Evolutionary conservation across 1,140 invertebrate genomes (phyloP), one percentile per base, ranked within the genome.

Genomic region (Camponotus floridanus): DNA sequence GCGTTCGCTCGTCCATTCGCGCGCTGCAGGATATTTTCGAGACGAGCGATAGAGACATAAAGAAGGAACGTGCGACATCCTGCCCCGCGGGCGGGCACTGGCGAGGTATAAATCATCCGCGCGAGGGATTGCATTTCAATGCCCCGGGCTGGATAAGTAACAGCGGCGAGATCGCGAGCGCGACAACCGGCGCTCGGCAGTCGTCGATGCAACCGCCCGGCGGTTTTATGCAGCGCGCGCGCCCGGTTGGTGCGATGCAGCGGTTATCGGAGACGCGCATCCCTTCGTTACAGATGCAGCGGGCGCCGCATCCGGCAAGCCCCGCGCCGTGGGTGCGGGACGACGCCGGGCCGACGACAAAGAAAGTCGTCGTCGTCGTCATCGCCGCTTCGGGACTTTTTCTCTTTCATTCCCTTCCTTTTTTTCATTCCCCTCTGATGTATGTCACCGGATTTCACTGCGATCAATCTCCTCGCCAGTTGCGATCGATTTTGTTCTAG

Each of bases 41-140:
- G 91, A 85, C 87, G 73, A 84, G 89, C 87, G 91, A 93, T 94
- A 92, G 90, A 93, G 93, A 92, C 90, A 92, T 92, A 93, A 93
- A 93, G 91, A 91, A 91, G 89, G 89, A 92, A 94, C 93, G 93
- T 94, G 93, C 92, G 93, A 93, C 93, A 94, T 94, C 92, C 92
- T 94, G 93, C 92, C 91, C 92, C 81, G 92, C 92, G 91, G 91
- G 91, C 91, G 91, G 91, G 91, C 91, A 93, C 92, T 91, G 92
- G 78, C 89, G 87, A 92, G 89, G 92, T 93, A 94, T 94, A 94
- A 94, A 94, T 94, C 93, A 94, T 94, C 91, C 90, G 92, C 89
- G 92, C 93, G 89, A 93, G 91, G 93, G 91, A 94, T 93, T 94
- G 94, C 93, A 94, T 94, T 94, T 93, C 92, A 94, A 94, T 94